Evolutionary conservation across 2,888 invertebrate genomes (phyloP).

Genomic region (Bursaphelenchus okinawaensis): DNA sequence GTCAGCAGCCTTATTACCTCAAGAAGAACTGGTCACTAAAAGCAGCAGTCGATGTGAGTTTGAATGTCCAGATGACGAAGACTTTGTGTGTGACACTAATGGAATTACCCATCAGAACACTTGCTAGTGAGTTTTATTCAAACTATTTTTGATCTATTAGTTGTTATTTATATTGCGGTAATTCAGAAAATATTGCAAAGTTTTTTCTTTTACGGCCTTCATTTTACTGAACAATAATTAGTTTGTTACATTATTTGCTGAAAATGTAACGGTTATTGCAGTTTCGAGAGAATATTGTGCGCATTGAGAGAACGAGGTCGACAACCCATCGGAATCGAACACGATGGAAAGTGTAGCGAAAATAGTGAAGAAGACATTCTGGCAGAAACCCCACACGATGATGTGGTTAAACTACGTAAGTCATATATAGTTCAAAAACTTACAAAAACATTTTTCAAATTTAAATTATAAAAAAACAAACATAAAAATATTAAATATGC

Average conservation of each 20-base stretch:
- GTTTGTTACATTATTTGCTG: too few species aligned
- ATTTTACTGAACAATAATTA: too few species aligned
- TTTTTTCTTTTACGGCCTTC: too few species aligned
- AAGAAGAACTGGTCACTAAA: background rate
- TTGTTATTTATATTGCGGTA: background rate
- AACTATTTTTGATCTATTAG: background rate
- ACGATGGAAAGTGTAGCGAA: background rate
- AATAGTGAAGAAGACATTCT: background rate
- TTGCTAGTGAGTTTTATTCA: constrained; percentile 35
- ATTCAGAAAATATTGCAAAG: too few species aligned
- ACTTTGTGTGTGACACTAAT: constrained; percentile 42
- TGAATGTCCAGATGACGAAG: constrained; percentile 29
- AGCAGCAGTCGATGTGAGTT: constrained; percentile 22
- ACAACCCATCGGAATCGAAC: constrained; percentile 10
- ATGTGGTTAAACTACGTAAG: background rate
- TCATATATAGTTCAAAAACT: background rate
- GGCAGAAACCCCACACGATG: background rate
- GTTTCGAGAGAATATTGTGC: background rate
- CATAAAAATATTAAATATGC: background rate
- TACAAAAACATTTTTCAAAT: background rate
- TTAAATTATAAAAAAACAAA: background rate
- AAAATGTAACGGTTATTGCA: background rate
- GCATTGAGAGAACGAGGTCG: constrained; percentile 7
- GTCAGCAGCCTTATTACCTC: background rate
- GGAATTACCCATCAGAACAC: constrained; percentile 37